A percentile compares a stretch with the other conserved stretches of the same genome.
Evolutionary conservation across 2,113 vertebrate species (phyloP).

Genomic region (Tenebrosternarchus preto): DNA sequence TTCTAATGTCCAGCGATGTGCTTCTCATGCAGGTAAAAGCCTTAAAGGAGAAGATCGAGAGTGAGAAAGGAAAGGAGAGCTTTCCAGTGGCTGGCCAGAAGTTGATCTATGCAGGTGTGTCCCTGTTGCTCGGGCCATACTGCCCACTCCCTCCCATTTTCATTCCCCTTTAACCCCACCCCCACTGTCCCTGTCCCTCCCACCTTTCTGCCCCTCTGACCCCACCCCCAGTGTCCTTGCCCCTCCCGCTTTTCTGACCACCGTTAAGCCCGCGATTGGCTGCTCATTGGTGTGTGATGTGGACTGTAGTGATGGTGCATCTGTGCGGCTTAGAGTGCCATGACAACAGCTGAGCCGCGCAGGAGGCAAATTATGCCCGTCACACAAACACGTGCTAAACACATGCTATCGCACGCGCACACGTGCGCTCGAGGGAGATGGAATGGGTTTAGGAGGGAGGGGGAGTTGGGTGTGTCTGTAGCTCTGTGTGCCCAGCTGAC

Average conservation of each 20-base stretch:
- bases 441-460: too few species aligned
- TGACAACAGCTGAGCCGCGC: background rate
- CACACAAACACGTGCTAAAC: background rate
- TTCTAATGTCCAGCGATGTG: background rate
- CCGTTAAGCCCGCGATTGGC: background rate
- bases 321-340: background rate
- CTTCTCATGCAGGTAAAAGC: constrained; percentile 83
- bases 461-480: background rate
- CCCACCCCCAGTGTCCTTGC: background rate
- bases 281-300: background rate
- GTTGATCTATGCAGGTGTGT: constrained; percentile 95
- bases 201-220: background rate
- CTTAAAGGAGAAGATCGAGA: constrained; percentile 94
- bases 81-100: constrained; percentile 93
- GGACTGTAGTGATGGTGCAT: background rate
- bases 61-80: constrained; percentile 88
- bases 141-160: background rate
- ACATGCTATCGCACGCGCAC: too few species aligned
- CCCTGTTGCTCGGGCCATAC: background rate
- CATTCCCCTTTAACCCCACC: background rate
- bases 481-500: background rate
- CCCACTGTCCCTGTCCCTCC: background rate
- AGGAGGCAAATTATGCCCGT: background rate
- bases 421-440: too few species aligned
- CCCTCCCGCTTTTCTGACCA: background rate